Evolutionary conservation across 2,113 vertebrate genomes (phyloP), one percentile per base, ranked within the genome.

Genomic region (Toxostoma redivivum): DNA sequence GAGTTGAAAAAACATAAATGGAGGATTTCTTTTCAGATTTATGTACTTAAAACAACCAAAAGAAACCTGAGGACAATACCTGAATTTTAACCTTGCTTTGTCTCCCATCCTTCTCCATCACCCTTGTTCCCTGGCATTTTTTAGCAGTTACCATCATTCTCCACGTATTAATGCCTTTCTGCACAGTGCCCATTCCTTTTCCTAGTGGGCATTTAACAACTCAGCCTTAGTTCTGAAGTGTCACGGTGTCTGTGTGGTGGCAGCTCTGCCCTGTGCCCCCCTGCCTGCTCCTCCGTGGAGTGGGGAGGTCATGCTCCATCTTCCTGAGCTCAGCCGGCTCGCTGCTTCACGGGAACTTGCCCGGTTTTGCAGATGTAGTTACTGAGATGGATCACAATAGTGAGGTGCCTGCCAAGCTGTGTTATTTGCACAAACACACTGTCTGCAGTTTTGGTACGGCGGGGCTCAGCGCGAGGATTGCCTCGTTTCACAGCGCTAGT

Each of bases 361-460:
- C 78, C 3, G 57, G 12, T 90, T 91, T 50, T 82, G 81, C 85
- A 86, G 90, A 57, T 44, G 11, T 64, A 42, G 47, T 81, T 92
- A 62, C 2, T 71, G 85, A 90, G 94, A 80, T 83, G 60, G 86
- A 92, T 95, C 74, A 90, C 88, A 76, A 86, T 77, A n/a, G 94
- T 56, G 78, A 87, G 56, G 70, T 4, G 7, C 69, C 83, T 92
- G 94, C 90, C 87, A 89, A 65, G 57, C 88, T 56, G 71, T 2
- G 10, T 88, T 95, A 84, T 90, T 96, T 94, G 88, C 88, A 92
- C 88, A 84, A 88, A 72, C 47, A 71, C 53, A 5, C 86, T 35
- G 53, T 23, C 35, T 73, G 93, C 84, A 64, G 66, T 80, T 69
- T 85, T 47, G 91, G 87, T 81, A 71, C 44, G 4, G 45, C 8